Evolutionary conservation across 2,797 vertebrate genomes (phyloP).

Genomic region (Octomys mimax): DNA sequence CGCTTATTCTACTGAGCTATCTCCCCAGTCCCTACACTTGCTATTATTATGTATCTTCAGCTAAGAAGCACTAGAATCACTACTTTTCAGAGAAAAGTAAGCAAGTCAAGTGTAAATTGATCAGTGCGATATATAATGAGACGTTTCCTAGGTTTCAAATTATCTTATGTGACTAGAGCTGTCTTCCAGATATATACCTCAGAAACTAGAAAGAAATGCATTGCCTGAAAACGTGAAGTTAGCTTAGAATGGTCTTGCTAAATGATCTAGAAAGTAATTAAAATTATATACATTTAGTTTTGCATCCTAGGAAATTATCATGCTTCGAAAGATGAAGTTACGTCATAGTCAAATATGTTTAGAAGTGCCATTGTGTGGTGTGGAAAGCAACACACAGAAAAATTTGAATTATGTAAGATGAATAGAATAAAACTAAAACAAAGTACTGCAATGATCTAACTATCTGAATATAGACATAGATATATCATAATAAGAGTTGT

Average conservation of each 20-base stretch:
- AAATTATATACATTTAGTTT: background rate
- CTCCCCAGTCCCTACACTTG: too few relatives aligned
- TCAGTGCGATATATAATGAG: background rate
- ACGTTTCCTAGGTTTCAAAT: background rate
- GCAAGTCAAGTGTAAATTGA: background rate
- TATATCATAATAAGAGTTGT: background rate
- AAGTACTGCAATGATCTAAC: background rate
- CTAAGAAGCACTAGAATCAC: background rate
- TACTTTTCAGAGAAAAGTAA: slow-evolving; percentile 1
- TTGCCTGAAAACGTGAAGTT: slow-evolving; percentile 4
- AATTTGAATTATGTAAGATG: background rate
- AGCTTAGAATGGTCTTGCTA: background rate
- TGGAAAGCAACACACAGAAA: background rate
- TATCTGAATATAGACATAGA: too few relatives aligned
- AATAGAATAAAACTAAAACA: background rate
- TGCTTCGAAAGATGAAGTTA: background rate
- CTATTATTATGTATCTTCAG: background rate
- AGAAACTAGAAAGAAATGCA: background rate
- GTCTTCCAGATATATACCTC: background rate
- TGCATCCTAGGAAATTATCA: background rate
- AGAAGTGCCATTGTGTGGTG: background rate
- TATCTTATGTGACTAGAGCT: background rate
- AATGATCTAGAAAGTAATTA: slow-evolving; percentile 1
- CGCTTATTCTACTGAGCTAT: too few relatives aligned
- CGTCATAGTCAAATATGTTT: background rate